These are phyloP conservation scores for Chrysochloris asiatica DNA, from an alignment of 2,113 vertebrate species.

Conservation along the genomic window DNA sequence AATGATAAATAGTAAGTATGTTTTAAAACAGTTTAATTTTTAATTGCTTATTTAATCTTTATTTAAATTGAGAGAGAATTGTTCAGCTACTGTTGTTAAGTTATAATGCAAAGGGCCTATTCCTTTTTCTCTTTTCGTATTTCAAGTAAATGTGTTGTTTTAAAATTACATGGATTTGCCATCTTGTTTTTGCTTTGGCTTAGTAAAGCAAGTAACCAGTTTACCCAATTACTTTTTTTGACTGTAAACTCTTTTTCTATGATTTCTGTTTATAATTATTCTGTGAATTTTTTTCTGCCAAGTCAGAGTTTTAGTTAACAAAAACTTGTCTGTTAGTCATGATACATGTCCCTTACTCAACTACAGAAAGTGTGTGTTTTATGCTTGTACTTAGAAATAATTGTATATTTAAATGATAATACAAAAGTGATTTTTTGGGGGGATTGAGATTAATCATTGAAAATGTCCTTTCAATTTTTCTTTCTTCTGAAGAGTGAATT, in stretches of 20 bases:
- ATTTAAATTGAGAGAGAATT: conserved; percentile 20
- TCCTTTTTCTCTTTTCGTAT: conserved; percentile 11
- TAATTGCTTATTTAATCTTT: not conserved
- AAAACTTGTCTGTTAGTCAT: not conserved
- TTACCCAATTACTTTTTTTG: conserved; percentile 20
- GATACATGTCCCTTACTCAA: not conserved
- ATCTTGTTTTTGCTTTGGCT: not conserved
- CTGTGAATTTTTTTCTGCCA: conserved; percentile 37
- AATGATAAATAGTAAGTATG: not conserved
- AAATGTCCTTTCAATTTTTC: conserved; percentile 57
- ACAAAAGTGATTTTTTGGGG: not conserved
- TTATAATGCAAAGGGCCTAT: not conserved
- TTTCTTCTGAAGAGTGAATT: conserved; percentile 91
- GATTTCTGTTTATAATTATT: conserved; percentile 27
- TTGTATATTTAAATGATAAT: conserved; percentile 38
- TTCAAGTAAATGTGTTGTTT: conserved; percentile 40
- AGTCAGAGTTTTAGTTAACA: not conserved
- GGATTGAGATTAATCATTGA: conserved; percentile 2
- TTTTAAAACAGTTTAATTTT: not conserved
- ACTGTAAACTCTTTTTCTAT: not conserved
- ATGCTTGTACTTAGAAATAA: not conserved
- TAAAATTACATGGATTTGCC: not conserved
- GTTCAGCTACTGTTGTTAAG: not conserved
- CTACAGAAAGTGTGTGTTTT: conserved; percentile 1
- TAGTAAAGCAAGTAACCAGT: conserved; percentile 31